These are phyloP conservation scores for Hypena proboscidalis DNA, from an alignment of 2,888 invertebrate genomes.

Conservation along the genomic window DNA sequence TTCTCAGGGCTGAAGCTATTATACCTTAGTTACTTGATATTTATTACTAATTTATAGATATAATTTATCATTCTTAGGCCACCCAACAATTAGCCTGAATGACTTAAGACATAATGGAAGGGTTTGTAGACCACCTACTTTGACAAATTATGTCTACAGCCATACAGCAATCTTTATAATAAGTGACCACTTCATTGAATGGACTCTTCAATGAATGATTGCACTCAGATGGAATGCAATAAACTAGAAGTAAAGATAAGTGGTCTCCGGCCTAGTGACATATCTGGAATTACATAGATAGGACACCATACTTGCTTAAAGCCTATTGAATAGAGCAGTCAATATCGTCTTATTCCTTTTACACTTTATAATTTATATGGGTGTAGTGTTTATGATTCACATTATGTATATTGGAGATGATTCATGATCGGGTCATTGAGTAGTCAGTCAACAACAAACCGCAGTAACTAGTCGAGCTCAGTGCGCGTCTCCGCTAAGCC, in stretches of 20 bases:
- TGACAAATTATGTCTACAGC: slow-evolving; percentile 4
- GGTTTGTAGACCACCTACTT: slow-evolving; percentile 14
- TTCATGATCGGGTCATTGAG: slow-evolving; percentile 72
- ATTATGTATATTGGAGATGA: slow-evolving; percentile 72
- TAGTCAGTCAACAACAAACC: slow-evolving; percentile 72
- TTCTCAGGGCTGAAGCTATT: too few relatives aligned
- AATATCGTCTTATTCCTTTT: slow-evolving; percentile 21
- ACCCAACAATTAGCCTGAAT: too few relatives aligned
- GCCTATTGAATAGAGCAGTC: slow-evolving; percentile 11
- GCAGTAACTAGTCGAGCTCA: slow-evolving; percentile 67
- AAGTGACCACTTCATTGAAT: slow-evolving; percentile 33
- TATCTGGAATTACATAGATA: slow-evolving; percentile 23
- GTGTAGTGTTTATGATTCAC: slow-evolving; percentile 70
- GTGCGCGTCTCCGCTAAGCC: slow-evolving; percentile 55
- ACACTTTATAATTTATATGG: slow-evolving; percentile 53
- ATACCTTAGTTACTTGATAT: too few relatives aligned
- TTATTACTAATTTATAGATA: too few relatives aligned
- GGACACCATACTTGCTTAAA: slow-evolving; percentile 13
- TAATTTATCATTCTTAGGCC: too few relatives aligned
- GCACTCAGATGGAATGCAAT: slow-evolving; percentile 29
- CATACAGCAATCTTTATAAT: slow-evolving; percentile 11
- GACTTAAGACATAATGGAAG: too few relatives aligned
- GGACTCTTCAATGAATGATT: slow-evolving; percentile 31
- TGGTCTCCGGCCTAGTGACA: slow-evolving; percentile 22
- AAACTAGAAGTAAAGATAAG: slow-evolving; percentile 23